A percentile compares a stretch with the other conserved stretches of the same genome.
phyloP scores from a whole-genome alignment of 2,888 invertebrate species.

The Micoletzkya japonica region DNA sequence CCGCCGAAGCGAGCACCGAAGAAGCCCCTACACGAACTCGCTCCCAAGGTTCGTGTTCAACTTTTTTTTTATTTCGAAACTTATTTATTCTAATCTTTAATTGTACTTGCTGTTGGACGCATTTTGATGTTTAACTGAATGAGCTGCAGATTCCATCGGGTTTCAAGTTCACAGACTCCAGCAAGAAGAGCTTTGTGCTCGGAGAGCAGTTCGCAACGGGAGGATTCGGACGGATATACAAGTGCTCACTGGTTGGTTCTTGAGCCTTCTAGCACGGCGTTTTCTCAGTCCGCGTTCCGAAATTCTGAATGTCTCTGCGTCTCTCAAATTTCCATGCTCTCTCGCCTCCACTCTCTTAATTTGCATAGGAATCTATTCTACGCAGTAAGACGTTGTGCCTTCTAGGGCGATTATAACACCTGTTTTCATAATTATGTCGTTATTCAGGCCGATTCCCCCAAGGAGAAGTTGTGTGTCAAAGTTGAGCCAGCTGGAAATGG shows the following conservation, averaged over 20 bases:
- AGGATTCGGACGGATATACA: constrained; percentile 62
- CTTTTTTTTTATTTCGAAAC: neutral
- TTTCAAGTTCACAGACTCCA: constrained; percentile 39
- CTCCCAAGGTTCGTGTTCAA: constrained; percentile 31
- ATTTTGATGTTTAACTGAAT: too few relatives aligned
- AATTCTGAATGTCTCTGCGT: neutral
- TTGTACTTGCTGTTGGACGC: too few relatives aligned
- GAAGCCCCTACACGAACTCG: constrained; percentile 43
- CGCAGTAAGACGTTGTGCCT: neutral
- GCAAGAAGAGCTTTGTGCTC: constrained; percentile 44
- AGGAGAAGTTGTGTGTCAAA: constrained; percentile 52
- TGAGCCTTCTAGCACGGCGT: neutral
- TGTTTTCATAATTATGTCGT: neutral
- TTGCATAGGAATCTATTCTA: neutral
- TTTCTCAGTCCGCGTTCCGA: neutral
- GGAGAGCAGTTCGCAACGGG: constrained; percentile 61
- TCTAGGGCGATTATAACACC: neutral
- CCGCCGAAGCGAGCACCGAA: constrained; percentile 40
- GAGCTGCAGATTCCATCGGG: constrained; percentile 34
- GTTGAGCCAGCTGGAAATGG: constrained; percentile 90
- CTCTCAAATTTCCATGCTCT: neutral
- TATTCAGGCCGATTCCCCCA: constrained; percentile 33
- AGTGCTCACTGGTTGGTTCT: constrained; percentile 50
- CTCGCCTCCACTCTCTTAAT: neutral
- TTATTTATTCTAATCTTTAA: neutral